Conservation (phyloP, 2,113 vertebrate genomes). For the Bufo gargarizans region DNA sequence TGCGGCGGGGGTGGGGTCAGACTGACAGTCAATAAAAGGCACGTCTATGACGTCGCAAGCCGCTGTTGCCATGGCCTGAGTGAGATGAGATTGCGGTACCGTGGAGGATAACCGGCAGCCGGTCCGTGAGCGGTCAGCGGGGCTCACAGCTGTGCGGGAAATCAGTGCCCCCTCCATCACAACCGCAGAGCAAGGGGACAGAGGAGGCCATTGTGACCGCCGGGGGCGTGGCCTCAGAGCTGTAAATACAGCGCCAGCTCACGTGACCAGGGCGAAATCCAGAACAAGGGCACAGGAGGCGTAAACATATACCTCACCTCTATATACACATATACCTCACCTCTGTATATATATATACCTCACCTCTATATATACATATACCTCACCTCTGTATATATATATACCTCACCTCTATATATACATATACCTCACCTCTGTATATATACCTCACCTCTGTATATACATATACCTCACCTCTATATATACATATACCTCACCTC, state of each 20-base stretch:
- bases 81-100: neutral
- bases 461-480: too few species aligned
- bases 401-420: too few species aligned
- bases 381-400: too few species aligned
- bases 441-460: too few species aligned
- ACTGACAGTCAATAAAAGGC: neutral
- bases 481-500: too few species aligned
- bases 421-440: too few species aligned
- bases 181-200: too few species aligned
- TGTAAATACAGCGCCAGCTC: neutral
- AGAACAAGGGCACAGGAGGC: neutral
- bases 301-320: neutral
- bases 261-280: neutral
- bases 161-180: too few species aligned
- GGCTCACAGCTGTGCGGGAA: too few species aligned
- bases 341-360: too few species aligned
- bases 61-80: slow-evolving; percentile 17
- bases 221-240: neutral
- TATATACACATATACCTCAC: neutral
- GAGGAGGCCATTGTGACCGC: neutral
- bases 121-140: neutral
- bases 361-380: too few species aligned
- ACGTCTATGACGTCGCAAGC: slow-evolving; percentile 15
- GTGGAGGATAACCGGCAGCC: neutral
- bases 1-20: neutral